Conservation (phyloP, 2,113 vertebrate species). For the Peromyscus maniculatus region DNA sequence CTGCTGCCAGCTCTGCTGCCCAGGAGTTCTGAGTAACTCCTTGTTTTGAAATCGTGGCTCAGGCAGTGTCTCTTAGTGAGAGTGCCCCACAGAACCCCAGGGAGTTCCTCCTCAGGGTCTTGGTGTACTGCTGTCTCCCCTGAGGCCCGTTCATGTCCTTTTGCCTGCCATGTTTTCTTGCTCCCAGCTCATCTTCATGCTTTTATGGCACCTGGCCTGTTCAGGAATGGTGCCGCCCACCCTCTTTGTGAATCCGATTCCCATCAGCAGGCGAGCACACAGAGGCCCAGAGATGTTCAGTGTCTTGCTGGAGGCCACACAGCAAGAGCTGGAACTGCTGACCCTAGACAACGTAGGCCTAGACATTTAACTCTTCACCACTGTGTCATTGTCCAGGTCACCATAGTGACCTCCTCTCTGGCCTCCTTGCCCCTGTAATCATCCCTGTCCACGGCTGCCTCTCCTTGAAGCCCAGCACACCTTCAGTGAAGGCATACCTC, state of each 20-base stretch:
- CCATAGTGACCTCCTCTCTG: accelerated
- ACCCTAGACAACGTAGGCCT: not conserved
- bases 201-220: not conserved
- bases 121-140: too few species aligned
- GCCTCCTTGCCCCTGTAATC: not conserved
- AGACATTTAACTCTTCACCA: accelerated
- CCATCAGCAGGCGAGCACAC: too few species aligned
- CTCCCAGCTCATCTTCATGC: not conserved
- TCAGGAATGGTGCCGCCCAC: not conserved
- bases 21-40: not conserved
- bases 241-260: too few species aligned
- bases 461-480: not conserved
- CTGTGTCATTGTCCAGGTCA: not conserved
- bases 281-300: not conserved
- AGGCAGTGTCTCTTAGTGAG: not conserved
- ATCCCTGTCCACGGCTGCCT: not conserved
- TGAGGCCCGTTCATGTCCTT: accelerated
- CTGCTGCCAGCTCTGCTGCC: not conserved
- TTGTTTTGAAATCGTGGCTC: not conserved
- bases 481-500: not conserved
- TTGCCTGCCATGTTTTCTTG: accelerated
- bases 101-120: not conserved
- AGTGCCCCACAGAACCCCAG: accelerated
- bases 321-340: not conserved
- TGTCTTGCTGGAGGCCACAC: not conserved